Base-by-base conservation (phyloP, 2,113 vertebrate species). In the Equus quagga region DNA sequence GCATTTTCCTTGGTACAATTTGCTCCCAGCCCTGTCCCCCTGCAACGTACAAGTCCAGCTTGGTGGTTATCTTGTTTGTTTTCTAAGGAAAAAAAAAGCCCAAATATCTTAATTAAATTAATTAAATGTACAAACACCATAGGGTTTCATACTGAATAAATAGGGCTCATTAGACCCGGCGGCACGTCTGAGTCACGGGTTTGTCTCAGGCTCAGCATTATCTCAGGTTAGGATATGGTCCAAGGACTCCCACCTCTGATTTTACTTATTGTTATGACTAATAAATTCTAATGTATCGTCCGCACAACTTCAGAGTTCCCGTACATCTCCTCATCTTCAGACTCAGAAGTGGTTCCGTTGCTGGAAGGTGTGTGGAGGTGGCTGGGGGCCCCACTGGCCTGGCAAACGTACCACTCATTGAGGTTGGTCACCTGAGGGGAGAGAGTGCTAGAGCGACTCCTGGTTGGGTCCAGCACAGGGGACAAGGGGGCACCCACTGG, bases 391-490 rank as follows among this genome's bases (percentile, higher is more conserved):
- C 99, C 99, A 86, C 99, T 99, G 28, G 99, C 99, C 97, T 99
- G 99, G 98, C 99, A 99, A 94, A 99, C 99, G 51, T 99, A 99
- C 99, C 99, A 99, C 99, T 99, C 99, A 89, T 99, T 99, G 98
- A 99, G 99, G 99, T 99, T 99, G 98, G 99, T 99, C 97, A 99
- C 99, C 98, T 99, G 99, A 98, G 99, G 99, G 91, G 99, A 99
- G 23, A 99, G 99, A 98, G 99, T 99, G 69, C 99, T 88, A 1
- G 99, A 98, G 76, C 99, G 99, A 97, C 98, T 99, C 96, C 99
- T 98, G 93, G 98, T 98, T 73, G 98, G 94, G 36, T 99, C 99
- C 51, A 99, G 96, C 89, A 97, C 93, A 9, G 99, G 99, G n/a
- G 99, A 99, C 3, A 99, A 98, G 3, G 99, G 98, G 80, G 99